These are phyloP conservation scores for Armadillidium nasatum DNA, from an alignment of 1,140 invertebrate species.

Conservation along the genomic window DNA sequence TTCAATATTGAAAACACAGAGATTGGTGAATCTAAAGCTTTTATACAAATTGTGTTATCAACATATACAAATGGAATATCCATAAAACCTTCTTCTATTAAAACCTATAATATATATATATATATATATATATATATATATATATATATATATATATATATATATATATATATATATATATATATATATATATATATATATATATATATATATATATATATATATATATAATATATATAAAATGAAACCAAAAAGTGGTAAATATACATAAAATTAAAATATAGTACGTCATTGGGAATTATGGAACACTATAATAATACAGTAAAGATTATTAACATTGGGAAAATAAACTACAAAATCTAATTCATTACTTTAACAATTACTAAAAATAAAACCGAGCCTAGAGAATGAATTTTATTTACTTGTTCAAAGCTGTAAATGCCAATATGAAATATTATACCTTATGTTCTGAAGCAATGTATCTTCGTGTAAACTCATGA, in stretches of 20 bases:
- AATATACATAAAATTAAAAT: no score
- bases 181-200: constrained; percentile 1
- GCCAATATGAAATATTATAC: constrained; percentile 52
- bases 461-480: constrained; percentile 57
- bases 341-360: no score
- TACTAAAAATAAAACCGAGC: no score
- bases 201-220: background rate
- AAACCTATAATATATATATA: constrained; percentile 28
- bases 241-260: no score
- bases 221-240: no score
- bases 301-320: no score
- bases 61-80: constrained; percentile 42
- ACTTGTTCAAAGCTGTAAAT: constrained; percentile 57
- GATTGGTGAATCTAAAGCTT: constrained; percentile 49
- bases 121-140: background rate
- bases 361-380: no score
- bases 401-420: no score
- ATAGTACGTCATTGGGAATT: no score
- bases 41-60: constrained; percentile 58
- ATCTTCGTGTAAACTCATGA: constrained; percentile 63
- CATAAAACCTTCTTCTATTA: constrained; percentile 42
- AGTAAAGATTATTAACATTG: no score
- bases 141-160: background rate
- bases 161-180: constrained; percentile 1
- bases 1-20: constrained; percentile 51